Percentiles rank a stretch among this genome's conserved stretches.
These are phyloP conservation scores for Epinephelus fuscoguttatus DNA, from an alignment of 2,113 vertebrate genomes.

Conservation along the genomic window DNA sequence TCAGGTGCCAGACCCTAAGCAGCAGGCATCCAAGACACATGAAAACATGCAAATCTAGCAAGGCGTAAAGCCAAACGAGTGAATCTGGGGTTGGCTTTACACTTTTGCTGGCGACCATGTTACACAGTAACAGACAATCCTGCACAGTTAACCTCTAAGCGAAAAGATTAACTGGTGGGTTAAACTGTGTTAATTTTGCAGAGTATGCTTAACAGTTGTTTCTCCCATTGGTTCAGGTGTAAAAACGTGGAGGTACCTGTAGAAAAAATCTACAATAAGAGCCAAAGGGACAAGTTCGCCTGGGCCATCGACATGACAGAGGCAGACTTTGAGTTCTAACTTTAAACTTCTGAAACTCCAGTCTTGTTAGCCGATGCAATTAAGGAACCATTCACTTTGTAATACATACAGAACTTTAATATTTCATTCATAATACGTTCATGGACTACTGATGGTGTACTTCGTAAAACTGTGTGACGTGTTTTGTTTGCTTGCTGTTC, in stretches of 20 bases:
- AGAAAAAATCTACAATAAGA: conserved; percentile 87
- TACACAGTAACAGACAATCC: no score
- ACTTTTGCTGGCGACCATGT: no score
- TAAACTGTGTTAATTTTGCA: conserved; percentile 2
- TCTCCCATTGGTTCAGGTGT: conserved; percentile 70
- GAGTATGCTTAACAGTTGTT: neutral
- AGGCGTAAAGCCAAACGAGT: no score
- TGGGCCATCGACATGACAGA: conserved; percentile 86
- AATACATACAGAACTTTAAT: conserved; percentile 27
- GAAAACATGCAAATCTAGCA: no score
- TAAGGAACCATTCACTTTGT: conserved; percentile 20
- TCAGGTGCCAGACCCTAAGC: no score
- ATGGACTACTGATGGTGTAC: conserved; percentile 3
- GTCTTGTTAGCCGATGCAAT: neutral
- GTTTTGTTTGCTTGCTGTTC: conserved; percentile 31
- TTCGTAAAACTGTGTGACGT: neutral
- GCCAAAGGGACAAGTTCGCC: conserved; percentile 84
- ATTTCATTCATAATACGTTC: conserved; percentile 16
- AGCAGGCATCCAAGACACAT: no score
- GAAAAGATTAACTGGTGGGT: neutral
- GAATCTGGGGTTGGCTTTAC: no score
- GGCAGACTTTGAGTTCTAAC: conserved; percentile 85
- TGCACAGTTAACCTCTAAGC: neutral
- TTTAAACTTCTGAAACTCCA: neutral
- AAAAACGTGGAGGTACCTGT: conserved; percentile 79